Percentiles rank a stretch among this genome's conserved stretches.
Conservation (phyloP, 2,113 vertebrate genomes). For the Larimichthys polyactis region DNA sequence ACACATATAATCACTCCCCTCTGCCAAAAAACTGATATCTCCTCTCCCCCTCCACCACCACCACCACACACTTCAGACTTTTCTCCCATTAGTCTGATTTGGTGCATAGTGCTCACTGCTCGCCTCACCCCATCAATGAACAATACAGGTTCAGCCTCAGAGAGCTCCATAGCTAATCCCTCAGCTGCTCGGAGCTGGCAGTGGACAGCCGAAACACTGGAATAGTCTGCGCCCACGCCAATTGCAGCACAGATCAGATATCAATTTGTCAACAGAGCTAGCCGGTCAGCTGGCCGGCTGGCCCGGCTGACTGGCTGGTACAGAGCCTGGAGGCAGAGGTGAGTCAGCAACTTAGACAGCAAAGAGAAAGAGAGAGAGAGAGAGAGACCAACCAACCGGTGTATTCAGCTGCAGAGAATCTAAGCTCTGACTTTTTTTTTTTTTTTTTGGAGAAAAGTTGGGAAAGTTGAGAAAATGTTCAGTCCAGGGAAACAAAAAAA, state of each 20-base stretch:
- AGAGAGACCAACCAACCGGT: conserved; percentile 7
- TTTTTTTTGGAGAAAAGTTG: conserved; percentile 43
- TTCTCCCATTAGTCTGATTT: conserved; percentile 55
- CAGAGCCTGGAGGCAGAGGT: conserved; percentile 60
- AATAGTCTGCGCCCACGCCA: conserved; percentile 59
- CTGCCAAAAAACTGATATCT: conserved; percentile 28
- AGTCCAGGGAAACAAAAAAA: neutral
- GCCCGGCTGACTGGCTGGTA: conserved; percentile 24
- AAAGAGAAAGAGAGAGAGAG: conserved; percentile 41
- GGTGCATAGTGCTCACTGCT: conserved; percentile 23
- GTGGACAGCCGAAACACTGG: conserved; percentile 58
- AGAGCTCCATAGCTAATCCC: conserved; percentile 61
- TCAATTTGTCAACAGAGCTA: conserved; percentile 73
- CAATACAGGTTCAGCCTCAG: conserved; percentile 59
- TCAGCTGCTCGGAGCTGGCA: conserved; percentile 73
- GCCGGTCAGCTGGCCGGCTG: conserved; percentile 6
- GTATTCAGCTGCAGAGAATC: conserved; percentile 19
- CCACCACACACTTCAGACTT: conserved; percentile 17
- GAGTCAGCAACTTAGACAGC: conserved; percentile 66
- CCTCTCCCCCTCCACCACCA: neutral
- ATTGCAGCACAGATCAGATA: conserved; percentile 71
- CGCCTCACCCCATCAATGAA: conserved; percentile 49
- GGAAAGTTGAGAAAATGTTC: conserved; percentile 23
- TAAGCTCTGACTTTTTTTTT: conserved; percentile 19
- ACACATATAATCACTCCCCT: conserved; percentile 16